A percentile compares a stretch with the other conserved stretches of the same genome.
Evolutionary conservation across 2,888 invertebrate species (phyloP).

Genomic region (Matsumyia berberina): DNA sequence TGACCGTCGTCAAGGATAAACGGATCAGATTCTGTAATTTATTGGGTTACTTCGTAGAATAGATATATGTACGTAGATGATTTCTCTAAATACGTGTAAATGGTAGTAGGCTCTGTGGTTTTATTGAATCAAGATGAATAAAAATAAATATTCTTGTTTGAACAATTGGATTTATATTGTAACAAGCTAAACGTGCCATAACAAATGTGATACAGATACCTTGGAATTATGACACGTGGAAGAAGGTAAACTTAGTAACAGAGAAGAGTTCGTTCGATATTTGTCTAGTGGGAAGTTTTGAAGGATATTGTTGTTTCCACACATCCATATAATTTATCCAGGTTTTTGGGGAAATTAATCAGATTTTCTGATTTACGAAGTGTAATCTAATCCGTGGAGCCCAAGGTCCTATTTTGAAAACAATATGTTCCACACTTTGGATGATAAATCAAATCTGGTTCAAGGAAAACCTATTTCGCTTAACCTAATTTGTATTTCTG

Average conservation of each 20-base stretch:
- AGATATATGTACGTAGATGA: slow-evolving; percentile 1
- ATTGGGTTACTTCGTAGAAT: slow-evolving; percentile 20
- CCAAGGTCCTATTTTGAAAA: not conserved
- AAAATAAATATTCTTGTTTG: slow-evolving; percentile 32
- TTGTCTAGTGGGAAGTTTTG: not conserved
- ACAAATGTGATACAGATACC: slow-evolving; percentile 5
- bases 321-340: not conserved
- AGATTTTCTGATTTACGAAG: too few relatives aligned
- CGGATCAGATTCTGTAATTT: slow-evolving; percentile 21
- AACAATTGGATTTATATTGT: slow-evolving; percentile 39
- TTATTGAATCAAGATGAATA: slow-evolving; percentile 29
- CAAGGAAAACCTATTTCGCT: not conserved
- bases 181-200: slow-evolving; percentile 26
- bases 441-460: not conserved
- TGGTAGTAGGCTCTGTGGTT: slow-evolving; percentile 13
- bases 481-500: not conserved
- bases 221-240: not conserved
- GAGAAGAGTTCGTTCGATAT: not conserved
- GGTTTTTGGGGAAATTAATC: too few relatives aligned
- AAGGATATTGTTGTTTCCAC: not conserved
- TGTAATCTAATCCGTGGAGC: too few relatives aligned
- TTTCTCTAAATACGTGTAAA: slow-evolving; percentile 14
- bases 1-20: slow-evolving; percentile 34
- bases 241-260: not conserved
- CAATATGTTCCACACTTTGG: not conserved